Percentiles rank a stretch among this genome's conserved stretches.
Evolutionary conservation across 2,113 vertebrate species (phyloP).

Genomic region (Oenanthe melanoleuca): DNA sequence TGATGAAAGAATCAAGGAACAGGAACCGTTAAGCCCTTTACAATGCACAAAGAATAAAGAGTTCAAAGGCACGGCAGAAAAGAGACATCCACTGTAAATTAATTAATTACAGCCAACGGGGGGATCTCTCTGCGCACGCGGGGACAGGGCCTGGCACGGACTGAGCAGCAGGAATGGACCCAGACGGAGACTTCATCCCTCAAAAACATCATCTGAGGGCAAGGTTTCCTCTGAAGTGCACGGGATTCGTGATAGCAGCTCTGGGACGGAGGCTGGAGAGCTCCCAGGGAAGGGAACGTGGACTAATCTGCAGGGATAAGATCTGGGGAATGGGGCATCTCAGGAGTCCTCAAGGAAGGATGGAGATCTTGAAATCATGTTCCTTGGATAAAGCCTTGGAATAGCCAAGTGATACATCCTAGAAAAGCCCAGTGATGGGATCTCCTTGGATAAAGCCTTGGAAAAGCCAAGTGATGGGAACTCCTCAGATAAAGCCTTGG

Average conservation of each 20-base stretch:
- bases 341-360: background rate
- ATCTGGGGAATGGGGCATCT: fast-evolving
- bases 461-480: fast-evolving
- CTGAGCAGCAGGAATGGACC: background rate
- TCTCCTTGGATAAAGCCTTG: too few relatives aligned
- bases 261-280: fast-evolving
- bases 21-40: conserved; percentile 64
- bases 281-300: background rate
- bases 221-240: background rate
- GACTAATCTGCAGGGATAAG: fast-evolving
- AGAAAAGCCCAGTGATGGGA: too few relatives aligned
- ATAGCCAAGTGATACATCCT: background rate
- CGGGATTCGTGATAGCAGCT: fast-evolving
- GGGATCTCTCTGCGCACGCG: background rate
- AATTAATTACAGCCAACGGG: background rate
- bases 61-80: conserved; percentile 38
- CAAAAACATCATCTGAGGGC: background rate
- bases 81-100: conserved; percentile 57
- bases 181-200: background rate
- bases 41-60: conserved; percentile 45
- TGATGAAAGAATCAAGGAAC: conserved; percentile 49
- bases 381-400: background rate
- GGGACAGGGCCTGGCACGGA: background rate
- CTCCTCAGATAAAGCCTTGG: background rate
- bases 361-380: background rate